Conservation (phyloP, 2,113 vertebrate species). For the Bagarius yarrelli region DNA sequence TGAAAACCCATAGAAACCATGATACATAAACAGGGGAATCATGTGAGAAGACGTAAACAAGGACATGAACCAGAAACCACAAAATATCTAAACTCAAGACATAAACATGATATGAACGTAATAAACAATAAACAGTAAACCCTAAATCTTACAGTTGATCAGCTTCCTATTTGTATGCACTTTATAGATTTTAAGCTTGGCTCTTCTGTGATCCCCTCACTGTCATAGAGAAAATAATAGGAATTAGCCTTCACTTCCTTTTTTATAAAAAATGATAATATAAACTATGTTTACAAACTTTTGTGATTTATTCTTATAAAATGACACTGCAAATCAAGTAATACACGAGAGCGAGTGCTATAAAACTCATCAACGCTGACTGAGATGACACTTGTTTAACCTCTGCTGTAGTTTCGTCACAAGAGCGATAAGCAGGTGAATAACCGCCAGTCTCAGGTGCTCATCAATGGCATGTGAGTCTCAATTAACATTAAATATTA, state of each 20-base stretch:
- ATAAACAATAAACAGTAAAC: no score
- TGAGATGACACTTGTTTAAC: neutral
- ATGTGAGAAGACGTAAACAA: no score
- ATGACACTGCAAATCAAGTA: neutral
- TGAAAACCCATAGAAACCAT: no score
- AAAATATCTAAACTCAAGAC: no score
- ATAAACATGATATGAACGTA: no score
- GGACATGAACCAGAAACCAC: no score
- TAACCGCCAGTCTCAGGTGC: constrained; percentile 93
- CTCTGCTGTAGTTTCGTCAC: constrained; percentile 84
- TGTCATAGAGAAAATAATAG: neutral
- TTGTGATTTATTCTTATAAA: neutral
- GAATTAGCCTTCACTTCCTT: neutral
- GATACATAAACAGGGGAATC: no score
- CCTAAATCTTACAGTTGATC: no score
- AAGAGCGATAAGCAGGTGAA: constrained; percentile 97
- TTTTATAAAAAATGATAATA: neutral
- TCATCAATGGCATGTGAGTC: constrained; percentile 87
- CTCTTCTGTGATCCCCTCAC: neutral
- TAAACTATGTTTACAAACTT: neutral
- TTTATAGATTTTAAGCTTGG: neutral
- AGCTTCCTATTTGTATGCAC: neutral
- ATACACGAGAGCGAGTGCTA: neutral
- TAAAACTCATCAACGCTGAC: constrained; percentile 8
- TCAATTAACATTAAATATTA: neutral